These are phyloP conservation scores for Hypotaenidia philippensis DNA, from an alignment of 2,797 vertebrate genomes.

Conservation along the genomic window DNA sequence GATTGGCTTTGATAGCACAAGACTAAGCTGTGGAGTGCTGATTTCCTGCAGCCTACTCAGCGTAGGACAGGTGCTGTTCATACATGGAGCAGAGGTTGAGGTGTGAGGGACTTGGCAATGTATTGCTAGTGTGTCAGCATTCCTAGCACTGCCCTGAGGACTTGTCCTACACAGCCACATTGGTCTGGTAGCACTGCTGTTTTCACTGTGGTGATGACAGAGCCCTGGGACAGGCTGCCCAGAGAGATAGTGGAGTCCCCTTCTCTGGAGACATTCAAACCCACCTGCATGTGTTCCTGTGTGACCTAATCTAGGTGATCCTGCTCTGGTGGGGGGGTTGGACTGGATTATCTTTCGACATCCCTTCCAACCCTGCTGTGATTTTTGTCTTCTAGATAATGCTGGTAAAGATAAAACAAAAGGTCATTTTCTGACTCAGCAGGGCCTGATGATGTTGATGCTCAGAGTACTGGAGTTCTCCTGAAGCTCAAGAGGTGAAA, in stretches of 20 bases:
- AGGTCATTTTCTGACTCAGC: background rate
- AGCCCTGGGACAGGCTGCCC: too few species aligned
- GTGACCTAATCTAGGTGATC: too few species aligned
- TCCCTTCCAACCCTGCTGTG: too few species aligned
- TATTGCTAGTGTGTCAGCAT: background rate
- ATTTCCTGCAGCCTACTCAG: background rate
- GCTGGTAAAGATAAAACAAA: background rate
- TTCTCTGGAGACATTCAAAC: too few species aligned
- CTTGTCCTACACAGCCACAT: background rate
- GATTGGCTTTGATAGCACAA: background rate
- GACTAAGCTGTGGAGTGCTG: background rate
- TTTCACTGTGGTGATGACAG: too few species aligned
- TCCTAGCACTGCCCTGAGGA: background rate
- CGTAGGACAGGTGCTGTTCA: fast-evolving
- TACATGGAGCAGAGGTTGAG: background rate
- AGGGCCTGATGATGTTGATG: background rate
- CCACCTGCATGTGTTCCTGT: too few species aligned
- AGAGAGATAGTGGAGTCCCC: too few species aligned
- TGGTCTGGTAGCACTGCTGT: background rate
- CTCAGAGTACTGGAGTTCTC: background rate
- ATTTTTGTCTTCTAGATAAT: background rate
- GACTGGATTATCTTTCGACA: too few species aligned
- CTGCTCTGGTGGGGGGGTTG: too few species aligned
- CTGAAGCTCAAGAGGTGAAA: background rate
- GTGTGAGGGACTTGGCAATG: background rate